A percentile compares a stretch with the other conserved stretches of the same genome.
Evolutionary conservation across 2,888 invertebrate genomes (phyloP).

Genomic region (Augiades crinisus): DNA sequence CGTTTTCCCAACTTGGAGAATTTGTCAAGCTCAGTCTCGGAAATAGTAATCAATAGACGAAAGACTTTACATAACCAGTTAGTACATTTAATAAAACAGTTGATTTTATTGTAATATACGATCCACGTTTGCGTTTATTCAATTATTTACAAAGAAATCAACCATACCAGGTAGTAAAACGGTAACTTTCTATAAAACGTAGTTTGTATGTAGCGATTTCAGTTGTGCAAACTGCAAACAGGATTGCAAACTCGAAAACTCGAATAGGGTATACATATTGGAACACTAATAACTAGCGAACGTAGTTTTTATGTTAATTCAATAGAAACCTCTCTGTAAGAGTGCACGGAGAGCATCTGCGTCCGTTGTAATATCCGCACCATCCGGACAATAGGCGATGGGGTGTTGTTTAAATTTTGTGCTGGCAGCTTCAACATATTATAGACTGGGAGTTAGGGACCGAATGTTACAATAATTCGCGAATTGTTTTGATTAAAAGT

Average conservation of each 20-base stretch:
- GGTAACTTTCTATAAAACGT: constrained; percentile 3
- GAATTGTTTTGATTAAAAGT: no score
- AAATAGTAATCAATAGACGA: no score
- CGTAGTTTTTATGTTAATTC: constrained; percentile 20
- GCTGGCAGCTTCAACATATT: constrained; percentile 32
- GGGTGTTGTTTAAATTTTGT: constrained; percentile 37
- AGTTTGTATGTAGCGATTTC: background rate
- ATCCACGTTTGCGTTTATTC: no score
- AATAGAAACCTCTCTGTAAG: constrained; percentile 7
- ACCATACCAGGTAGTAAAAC: no score
- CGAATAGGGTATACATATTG: constrained; percentile 6
- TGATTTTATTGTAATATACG: no score
- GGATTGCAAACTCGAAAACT: constrained; percentile 13
- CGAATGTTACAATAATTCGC: no score
- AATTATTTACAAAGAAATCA: no score
- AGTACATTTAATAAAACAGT: no score
- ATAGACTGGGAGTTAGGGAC: background rate
- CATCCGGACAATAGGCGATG: constrained; percentile 9
- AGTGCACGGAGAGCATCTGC: constrained; percentile 21
- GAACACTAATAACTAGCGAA: constrained; percentile 5
- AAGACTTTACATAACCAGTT: no score
- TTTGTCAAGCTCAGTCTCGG: no score
- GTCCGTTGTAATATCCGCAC: constrained; percentile 17
- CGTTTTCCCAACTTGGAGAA: no score
- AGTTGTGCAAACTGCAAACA: background rate